phyloP scores from a whole-genome alignment of 2,888 invertebrate species.

The Eupithecia pulchellata region DNA sequence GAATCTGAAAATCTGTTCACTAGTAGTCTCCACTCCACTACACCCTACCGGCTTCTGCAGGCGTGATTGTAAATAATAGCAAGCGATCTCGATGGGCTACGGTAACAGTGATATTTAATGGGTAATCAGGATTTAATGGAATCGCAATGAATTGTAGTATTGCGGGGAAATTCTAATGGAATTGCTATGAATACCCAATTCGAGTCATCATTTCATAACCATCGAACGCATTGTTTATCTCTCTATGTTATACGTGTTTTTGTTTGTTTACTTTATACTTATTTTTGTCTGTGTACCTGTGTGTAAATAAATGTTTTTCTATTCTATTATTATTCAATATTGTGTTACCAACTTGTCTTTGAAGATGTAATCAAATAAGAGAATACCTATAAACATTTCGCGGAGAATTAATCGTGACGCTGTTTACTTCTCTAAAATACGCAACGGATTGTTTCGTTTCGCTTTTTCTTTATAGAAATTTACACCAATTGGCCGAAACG shows the following conservation, averaged over 20 bases:
- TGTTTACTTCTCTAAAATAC: too few species aligned
- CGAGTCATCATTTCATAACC: not conserved
- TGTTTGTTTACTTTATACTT: too few species aligned
- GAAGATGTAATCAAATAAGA: not conserved
- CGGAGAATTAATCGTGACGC: not conserved
- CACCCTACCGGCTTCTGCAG: slow-evolving; percentile 29
- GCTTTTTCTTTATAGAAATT: too few species aligned
- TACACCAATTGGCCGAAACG: too few species aligned
- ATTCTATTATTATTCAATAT: too few species aligned
- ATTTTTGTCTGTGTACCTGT: too few species aligned
- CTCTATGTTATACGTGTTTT: too few species aligned
- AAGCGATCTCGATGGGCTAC: slow-evolving; percentile 15
- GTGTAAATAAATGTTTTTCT: too few species aligned
- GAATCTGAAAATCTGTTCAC: too few species aligned
- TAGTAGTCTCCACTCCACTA: not conserved
- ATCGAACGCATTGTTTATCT: not conserved
- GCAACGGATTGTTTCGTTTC: too few species aligned
- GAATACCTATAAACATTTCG: not conserved
- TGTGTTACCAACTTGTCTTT: not conserved
- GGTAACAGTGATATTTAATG: slow-evolving; percentile 56
- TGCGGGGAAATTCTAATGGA: slow-evolving; percentile 20
- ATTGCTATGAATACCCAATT: slow-evolving; percentile 18
- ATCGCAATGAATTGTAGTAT: slow-evolving; percentile 30
- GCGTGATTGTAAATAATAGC: slow-evolving; percentile 63
- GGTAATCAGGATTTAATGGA: slow-evolving; percentile 38